These are phyloP conservation scores for Rynchops niger DNA, from an alignment of 2,113 vertebrate species.

Conservation along the genomic window DNA sequence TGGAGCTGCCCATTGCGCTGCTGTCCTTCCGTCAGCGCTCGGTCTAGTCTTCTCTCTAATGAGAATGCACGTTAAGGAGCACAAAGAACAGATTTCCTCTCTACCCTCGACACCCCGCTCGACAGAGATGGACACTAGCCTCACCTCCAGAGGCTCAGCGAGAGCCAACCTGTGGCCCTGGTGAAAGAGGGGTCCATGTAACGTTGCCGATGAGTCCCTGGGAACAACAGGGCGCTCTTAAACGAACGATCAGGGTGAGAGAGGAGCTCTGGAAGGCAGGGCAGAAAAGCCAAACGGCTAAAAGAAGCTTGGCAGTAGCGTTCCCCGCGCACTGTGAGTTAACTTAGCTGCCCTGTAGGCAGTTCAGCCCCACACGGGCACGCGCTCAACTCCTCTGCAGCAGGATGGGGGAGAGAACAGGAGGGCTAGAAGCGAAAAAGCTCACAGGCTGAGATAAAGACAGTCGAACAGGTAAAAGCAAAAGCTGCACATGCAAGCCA, in stretches of 20 bases:
- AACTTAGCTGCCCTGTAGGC: background rate
- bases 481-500: background rate
- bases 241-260: background rate
- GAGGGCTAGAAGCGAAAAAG: background rate
- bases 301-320: background rate
- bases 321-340: background rate
- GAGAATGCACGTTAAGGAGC: constrained; percentile 73
- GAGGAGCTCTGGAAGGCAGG: background rate
- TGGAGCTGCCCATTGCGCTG: constrained; percentile 88
- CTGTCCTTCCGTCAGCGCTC: constrained; percentile 83
- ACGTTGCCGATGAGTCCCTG: background rate
- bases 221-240: background rate
- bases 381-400: background rate
- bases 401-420: background rate
- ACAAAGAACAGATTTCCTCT: background rate
- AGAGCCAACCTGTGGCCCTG: background rate
- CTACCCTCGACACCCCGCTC: background rate
- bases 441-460: background rate
- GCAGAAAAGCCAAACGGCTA: background rate
- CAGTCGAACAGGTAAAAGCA: background rate
- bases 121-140: background rate
- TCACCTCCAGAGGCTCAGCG: background rate
- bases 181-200: background rate
- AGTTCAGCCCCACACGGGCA: background rate
- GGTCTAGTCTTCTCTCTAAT: constrained; percentile 86